These are phyloP conservation scores for Habropoda laboriosa DNA, from an alignment of 1,140 invertebrate species.

Conservation along the genomic window DNA sequence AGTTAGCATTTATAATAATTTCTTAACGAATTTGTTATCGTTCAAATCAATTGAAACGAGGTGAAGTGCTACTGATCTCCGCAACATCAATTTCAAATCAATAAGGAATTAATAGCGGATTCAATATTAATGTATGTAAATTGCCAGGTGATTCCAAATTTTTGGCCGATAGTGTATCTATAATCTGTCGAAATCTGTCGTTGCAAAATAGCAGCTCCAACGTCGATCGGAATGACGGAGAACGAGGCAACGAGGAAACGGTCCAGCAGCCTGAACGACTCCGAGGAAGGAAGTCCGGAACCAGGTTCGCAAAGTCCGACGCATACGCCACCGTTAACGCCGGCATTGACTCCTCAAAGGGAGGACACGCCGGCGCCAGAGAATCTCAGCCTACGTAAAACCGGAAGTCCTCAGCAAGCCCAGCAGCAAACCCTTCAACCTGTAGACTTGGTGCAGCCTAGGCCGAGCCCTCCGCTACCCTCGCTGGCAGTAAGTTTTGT, in stretches of 20 bases:
- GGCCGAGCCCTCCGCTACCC: slow-evolving; percentile 75
- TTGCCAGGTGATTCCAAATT: too few species aligned
- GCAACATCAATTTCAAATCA: too few species aligned
- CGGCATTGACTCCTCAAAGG: slow-evolving; percentile 78
- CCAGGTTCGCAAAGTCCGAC: slow-evolving; percentile 76
- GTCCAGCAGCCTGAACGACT: slow-evolving; percentile 73
- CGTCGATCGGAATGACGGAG: slow-evolving; percentile 55
- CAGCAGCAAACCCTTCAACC: slow-evolving; percentile 73
- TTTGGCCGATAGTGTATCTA: too few species aligned
- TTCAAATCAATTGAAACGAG: too few species aligned
- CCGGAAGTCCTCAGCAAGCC: slow-evolving; percentile 73
- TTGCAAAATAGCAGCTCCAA: slow-evolving; percentile 50
- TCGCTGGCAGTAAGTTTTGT: slow-evolving; percentile 72
- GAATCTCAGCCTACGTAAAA: slow-evolving; percentile 83
- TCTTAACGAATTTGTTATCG: too few species aligned
- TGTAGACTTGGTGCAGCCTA: slow-evolving; percentile 77
- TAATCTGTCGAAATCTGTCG: too few species aligned
- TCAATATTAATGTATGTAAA: too few species aligned
- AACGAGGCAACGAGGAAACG: slow-evolving; percentile 65
- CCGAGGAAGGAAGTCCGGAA: slow-evolving; percentile 76
- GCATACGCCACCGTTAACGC: slow-evolving; percentile 77
- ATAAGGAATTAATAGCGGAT: too few species aligned
- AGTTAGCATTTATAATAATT: too few species aligned
- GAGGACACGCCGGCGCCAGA: slow-evolving; percentile 84
- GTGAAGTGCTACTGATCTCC: too few species aligned